Percentiles rank a stretch among this genome's conserved stretches.
Conservation (phyloP, 2,113 vertebrate genomes). For the Oophaga pumilio region DNA sequence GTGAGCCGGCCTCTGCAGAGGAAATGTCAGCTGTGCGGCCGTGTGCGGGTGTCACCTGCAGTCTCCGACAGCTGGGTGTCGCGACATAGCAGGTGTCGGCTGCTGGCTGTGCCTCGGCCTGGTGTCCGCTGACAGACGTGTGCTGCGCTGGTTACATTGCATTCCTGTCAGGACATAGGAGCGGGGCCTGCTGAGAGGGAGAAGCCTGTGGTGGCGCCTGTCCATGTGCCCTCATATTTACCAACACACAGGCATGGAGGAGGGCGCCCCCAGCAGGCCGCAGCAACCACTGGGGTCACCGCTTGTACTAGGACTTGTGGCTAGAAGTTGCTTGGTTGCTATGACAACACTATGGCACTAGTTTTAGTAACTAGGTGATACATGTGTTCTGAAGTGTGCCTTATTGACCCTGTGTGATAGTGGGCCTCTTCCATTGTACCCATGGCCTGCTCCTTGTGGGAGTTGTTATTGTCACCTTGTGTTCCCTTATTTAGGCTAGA, state of each 20-base stretch:
- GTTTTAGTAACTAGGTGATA: not conserved
- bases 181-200: not conserved
- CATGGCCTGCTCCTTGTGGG: no score
- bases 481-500: no score
- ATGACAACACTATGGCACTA: not conserved
- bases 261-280: not conserved
- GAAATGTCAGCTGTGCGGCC: no score
- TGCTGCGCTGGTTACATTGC: conserved; percentile 7
- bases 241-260: conserved; percentile 41
- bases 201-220: not conserved
- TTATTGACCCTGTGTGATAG: no score
- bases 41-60: no score
- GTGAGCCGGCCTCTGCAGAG: conserved; percentile 38
- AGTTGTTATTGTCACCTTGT: no score
- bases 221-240: conserved; percentile 47
- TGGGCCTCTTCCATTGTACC: no score
- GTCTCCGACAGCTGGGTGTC: no score
- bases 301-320: no score
- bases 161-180: not conserved
- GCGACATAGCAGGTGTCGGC: no score
- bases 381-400: no score
- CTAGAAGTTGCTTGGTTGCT: not conserved
- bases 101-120: no score
- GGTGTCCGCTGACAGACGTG: not conserved
- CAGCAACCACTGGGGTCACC: not conserved